These are phyloP conservation scores for Percopsis omiscomaycus DNA, from an alignment of 2,797 vertebrate genomes.

Conservation along the genomic window DNA sequence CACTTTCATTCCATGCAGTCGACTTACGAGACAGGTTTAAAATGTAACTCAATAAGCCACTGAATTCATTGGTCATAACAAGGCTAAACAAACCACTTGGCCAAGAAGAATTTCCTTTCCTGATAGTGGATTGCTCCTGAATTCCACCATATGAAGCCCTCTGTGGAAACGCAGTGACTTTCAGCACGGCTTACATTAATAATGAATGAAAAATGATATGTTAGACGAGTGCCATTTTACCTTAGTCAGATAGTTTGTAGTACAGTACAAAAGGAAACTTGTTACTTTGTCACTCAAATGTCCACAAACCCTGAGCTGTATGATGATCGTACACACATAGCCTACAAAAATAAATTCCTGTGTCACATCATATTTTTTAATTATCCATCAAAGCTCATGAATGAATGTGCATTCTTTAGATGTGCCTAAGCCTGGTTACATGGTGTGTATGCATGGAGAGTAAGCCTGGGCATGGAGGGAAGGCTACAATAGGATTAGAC, in stretches of 20 bases:
- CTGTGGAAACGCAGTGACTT: not conserved
- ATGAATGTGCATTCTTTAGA: constrained; percentile 36
- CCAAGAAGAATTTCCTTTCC: not conserved
- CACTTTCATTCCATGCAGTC: not conserved
- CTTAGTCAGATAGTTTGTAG: no score
- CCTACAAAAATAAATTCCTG: constrained; percentile 1
- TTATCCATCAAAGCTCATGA: constrained; percentile 37
- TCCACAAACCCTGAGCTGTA: no score
- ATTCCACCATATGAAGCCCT: not conserved
- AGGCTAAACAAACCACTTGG: not conserved
- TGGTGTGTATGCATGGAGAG: constrained; percentile 10
- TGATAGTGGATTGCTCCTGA: not conserved
- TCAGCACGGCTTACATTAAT: not conserved
- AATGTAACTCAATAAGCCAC: not conserved
- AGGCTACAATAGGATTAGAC: constrained; percentile 57
- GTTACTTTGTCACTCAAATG: constrained; percentile 12
- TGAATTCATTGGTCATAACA: not conserved
- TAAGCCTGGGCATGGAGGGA: constrained; percentile 37
- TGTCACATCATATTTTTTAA: constrained; percentile 29
- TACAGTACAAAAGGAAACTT: not conserved
- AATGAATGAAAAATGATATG: no score
- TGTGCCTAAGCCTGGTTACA: constrained; percentile 29
- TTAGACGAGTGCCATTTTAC: no score
- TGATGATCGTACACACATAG: not conserved
- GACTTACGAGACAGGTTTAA: constrained; percentile 10